phyloP scores from a whole-genome alignment of 2,797 vertebrate species.

The Columba guinea region DNA sequence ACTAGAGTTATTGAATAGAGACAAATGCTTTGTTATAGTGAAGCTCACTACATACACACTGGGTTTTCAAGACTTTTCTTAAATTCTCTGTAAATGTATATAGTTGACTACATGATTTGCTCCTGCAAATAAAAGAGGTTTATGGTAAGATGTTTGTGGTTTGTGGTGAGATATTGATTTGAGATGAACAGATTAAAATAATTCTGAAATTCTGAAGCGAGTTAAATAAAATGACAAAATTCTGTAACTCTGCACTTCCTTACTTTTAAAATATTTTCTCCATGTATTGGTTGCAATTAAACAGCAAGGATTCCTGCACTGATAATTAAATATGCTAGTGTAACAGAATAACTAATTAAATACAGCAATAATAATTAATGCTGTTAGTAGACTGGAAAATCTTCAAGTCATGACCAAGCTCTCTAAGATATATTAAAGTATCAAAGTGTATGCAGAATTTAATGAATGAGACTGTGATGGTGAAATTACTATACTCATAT shows the following conservation, averaged over 20 bases:
- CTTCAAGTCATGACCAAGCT: neutral
- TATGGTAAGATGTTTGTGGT: neutral
- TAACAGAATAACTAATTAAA: neutral
- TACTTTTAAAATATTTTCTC: neutral
- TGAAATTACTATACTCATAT: neutral
- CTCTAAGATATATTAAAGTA: neutral
- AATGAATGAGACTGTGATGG: neutral
- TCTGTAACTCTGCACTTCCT: neutral
- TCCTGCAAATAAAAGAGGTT: neutral
- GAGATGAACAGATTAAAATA: neutral
- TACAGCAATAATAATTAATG: neutral
- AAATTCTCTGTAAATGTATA: neutral
- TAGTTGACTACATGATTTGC: neutral
- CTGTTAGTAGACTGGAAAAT: neutral
- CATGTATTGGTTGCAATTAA: neutral
- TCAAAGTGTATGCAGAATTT: neutral
- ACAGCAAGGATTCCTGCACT: neutral
- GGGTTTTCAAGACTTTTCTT: neutral
- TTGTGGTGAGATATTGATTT: neutral
- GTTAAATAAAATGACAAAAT: neutral
- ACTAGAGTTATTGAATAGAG: neutral
- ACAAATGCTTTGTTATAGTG: neutral
- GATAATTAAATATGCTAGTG: neutral
- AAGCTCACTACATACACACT: neutral
- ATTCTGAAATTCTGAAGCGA: neutral